Base-by-base conservation (phyloP, 2,888 invertebrate species). In the Ophioninae sp. region DNA sequence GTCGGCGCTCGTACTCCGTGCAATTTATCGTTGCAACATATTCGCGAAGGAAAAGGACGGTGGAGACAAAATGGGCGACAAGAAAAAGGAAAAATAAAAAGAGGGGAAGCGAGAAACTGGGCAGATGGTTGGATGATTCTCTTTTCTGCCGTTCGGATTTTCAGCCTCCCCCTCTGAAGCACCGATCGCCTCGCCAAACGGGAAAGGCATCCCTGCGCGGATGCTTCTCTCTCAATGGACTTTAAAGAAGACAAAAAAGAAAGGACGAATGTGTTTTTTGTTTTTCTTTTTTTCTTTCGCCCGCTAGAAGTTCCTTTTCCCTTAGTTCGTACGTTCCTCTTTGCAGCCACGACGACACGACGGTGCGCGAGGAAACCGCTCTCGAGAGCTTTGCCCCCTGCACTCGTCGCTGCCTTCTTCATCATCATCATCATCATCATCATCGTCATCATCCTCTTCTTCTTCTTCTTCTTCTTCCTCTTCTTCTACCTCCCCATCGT, bases 121-220 rank as follows among this genome's bases (percentile, higher is more conserved):
- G 69, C 83, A 83, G 83, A 83, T 83, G 83, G 77, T 83, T 67
- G 79, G 21, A 30, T 69, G 75, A 72, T 70, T 59, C 72, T 73
- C 75, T 83, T 82, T 72, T 79, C 59, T 56, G 39, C 41, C 30
- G 56, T 56, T 75, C 39, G 50, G 30, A 61, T 56, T 76, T 69
- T 50, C 64, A 65, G 30, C 2, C 69, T 21, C 72, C 59, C 72
- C 62, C 23, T 30, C 50, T 6, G 3, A 17, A 2, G 13, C 8
- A 7, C 65, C 20, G 8, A 30, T 23, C 30, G 69, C 50, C 20
- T 37, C 3, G 50, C 1, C 69, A 30, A 69, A 67, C 73, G 68
- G 61, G 39, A 79, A 68, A 65, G 59, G 69, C 59, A 65, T 75
- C 75, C 37, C 65, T 59, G 56, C 39, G 69, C 65, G 41, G 30